Conservation (phyloP, 2,113 vertebrate species). For the Vombatus ursinus region DNA sequence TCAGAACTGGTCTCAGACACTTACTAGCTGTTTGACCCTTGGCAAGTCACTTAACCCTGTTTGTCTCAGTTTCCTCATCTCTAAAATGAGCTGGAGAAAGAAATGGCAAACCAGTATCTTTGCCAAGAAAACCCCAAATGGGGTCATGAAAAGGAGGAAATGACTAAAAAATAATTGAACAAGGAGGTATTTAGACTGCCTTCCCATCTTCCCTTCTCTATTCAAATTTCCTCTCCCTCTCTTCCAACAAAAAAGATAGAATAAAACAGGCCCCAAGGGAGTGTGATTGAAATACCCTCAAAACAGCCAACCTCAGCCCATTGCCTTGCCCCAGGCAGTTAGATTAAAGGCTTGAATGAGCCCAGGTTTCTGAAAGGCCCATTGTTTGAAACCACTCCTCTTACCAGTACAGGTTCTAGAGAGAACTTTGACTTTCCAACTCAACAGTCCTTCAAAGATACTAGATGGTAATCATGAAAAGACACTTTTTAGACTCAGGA, state of each 20-base stretch:
- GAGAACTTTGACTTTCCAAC: not conserved
- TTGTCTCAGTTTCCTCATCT: not conserved
- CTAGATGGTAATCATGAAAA: not conserved
- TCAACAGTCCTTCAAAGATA: not conserved
- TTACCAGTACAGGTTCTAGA: constrained; percentile 24
- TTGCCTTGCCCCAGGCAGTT: not conserved
- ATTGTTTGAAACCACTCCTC: not conserved
- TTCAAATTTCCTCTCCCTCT: not conserved
- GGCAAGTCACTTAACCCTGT: not conserved
- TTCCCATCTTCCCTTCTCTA: not conserved
- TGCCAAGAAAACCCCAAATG: not conserved
- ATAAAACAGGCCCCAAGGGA: not conserved
- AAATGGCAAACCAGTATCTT: not conserved
- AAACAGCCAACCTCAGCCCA: not conserved
- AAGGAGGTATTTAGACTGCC: not conserved
- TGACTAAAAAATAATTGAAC: not conserved
- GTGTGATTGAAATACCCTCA: not conserved
- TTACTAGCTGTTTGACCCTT: not conserved
- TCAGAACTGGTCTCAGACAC: not conserved
- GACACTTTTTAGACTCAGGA: not conserved
- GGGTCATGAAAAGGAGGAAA: not conserved
- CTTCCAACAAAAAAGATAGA: not conserved
- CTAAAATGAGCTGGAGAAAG: not conserved
- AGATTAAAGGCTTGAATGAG: constrained; percentile 15
- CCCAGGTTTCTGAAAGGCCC: not conserved